These are phyloP conservation scores for Hormaphis cornu DNA, from an alignment of 1,140 invertebrate species.

Conservation along the genomic window DNA sequence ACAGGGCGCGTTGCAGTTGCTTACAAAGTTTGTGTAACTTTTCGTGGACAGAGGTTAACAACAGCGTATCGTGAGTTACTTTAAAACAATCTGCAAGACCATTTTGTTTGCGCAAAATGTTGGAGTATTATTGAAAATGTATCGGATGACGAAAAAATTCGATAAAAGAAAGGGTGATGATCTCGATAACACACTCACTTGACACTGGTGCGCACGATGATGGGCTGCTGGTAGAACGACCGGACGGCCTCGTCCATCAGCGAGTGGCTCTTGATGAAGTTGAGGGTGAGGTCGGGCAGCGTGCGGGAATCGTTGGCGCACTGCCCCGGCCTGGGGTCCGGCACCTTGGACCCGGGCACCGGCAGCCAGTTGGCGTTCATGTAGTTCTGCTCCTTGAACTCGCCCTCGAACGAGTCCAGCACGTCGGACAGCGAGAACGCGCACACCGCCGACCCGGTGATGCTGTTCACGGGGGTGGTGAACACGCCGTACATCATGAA, in stretches of 20 bases:
- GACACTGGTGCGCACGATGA: slow-evolving; percentile 38
- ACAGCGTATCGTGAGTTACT: no score
- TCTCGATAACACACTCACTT: slow-evolving; percentile 36
- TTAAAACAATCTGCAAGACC: no score
- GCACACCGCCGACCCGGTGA: slow-evolving; percentile 92
- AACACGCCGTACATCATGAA: slow-evolving; percentile 90
- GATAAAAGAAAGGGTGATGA: background rate
- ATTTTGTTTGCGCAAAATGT: no score
- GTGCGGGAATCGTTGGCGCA: slow-evolving; percentile 86
- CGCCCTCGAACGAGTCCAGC: slow-evolving; percentile 76
- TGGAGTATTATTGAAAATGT: no score
- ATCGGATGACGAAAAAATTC: no score
- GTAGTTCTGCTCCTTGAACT: slow-evolving; percentile 86
- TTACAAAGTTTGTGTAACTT: no score
- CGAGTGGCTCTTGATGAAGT: slow-evolving; percentile 93
- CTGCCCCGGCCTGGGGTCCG: slow-evolving; percentile 69
- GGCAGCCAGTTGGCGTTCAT: slow-evolving; percentile 89
- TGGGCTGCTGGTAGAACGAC: slow-evolving; percentile 45
- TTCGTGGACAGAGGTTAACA: no score
- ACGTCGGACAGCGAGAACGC: slow-evolving; percentile 86
- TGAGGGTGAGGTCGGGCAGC: slow-evolving; percentile 75
- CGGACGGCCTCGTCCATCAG: slow-evolving; percentile 88
- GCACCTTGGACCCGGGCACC: slow-evolving; percentile 58
- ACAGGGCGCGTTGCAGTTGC: no score
- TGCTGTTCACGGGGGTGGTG: slow-evolving; percentile 88